Conservation (phyloP, 2,113 vertebrate species). For the Paradisaea rubra region DNA sequence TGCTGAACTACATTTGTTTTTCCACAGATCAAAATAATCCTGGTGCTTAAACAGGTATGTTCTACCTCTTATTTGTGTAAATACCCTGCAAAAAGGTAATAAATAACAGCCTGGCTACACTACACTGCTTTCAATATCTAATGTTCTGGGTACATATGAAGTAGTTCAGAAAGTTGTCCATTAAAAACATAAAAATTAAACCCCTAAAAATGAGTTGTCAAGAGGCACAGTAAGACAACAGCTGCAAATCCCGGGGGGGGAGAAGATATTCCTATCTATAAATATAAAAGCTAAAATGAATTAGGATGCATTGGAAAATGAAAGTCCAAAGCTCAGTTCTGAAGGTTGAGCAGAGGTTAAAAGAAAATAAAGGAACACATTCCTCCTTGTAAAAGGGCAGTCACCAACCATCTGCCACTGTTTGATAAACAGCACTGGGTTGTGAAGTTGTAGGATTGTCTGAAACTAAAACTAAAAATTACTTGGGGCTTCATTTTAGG, state of each 20-base stretch:
- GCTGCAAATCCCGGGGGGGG: neutral
- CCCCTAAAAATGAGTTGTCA: neutral
- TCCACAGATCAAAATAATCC: neutral
- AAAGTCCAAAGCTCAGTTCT: neutral
- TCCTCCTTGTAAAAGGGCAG: neutral
- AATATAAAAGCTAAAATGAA: neutral
- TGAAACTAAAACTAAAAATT: slow-evolving; percentile 5
- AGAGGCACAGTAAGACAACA: neutral
- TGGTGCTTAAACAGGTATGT: neutral
- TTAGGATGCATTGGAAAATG: neutral
- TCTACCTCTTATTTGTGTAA: neutral
- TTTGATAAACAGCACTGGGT: neutral
- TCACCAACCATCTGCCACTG: neutral
- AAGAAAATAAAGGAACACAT: neutral
- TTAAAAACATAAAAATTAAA: neutral
- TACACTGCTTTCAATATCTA: neutral
- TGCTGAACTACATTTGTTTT: neutral
- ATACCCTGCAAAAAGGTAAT: neutral
- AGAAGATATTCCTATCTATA: neutral
- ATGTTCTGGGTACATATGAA: neutral
- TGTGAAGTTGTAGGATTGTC: neutral
- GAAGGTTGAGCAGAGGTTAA: neutral
- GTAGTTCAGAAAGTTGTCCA: neutral
- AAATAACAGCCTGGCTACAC: neutral
- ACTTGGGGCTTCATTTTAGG: slow-evolving; percentile 15